Conservation (phyloP, 2,113 vertebrate genomes). For the Austrofundulus limnaeus region DNA sequence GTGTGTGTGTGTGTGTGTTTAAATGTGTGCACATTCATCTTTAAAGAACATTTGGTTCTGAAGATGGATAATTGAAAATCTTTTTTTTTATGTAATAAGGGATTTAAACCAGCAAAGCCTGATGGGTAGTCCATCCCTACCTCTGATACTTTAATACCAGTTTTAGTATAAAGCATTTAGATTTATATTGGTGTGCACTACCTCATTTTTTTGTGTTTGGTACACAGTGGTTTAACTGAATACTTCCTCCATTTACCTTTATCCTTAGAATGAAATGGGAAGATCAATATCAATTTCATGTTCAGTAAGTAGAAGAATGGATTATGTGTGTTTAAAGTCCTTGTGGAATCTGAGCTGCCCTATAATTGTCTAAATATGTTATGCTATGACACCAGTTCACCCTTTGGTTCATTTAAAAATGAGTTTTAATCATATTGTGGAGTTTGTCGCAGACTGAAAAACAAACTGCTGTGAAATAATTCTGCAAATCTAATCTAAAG, state of each 20-base stretch:
- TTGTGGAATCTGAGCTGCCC: too few relatives aligned
- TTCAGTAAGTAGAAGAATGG: neutral
- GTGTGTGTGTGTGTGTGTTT: neutral
- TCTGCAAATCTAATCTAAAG: neutral
- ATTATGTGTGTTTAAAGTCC: neutral
- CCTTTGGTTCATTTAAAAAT: neutral
- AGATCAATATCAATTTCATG: constrained; percentile 3
- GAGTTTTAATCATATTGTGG: neutral
- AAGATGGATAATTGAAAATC: constrained; percentile 35
- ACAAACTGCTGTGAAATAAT: neutral
- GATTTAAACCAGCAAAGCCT: constrained; percentile 23
- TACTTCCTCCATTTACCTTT: neutral
- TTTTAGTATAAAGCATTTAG: neutral
- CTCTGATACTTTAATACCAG: constrained; percentile 15
- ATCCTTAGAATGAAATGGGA: neutral
- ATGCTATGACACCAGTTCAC: neutral
- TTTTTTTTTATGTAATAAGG: constrained; percentile 12
- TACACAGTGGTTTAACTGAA: neutral
- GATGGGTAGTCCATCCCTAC: constrained; percentile 10
- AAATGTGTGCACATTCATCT: neutral
- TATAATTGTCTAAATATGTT: neutral
- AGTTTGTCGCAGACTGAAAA: neutral
- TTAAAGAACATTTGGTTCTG: constrained; percentile 12
- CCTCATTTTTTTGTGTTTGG: neutral
- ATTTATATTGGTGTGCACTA: too few relatives aligned